Evolutionary conservation across 2,797 vertebrate species (phyloP).

Genomic region (Pseudochromis fuscus): DNA sequence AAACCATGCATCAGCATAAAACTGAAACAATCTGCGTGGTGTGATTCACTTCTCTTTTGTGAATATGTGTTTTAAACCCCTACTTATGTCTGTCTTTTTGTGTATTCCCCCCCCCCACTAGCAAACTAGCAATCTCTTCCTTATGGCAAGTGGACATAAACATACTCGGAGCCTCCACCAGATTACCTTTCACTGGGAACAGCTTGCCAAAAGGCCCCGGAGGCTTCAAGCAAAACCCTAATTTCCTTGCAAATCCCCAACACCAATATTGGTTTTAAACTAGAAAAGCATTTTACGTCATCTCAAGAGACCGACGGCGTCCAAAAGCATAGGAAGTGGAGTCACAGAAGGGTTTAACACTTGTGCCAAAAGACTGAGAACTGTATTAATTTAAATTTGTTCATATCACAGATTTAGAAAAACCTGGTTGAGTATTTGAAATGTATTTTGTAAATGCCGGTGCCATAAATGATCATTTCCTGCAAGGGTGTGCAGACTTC

Average conservation of each 20-base stretch:
- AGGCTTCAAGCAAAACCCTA: constrained; percentile 72
- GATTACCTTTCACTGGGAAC: constrained; percentile 75
- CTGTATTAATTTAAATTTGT: constrained; percentile 24
- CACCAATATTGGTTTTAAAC: constrained; percentile 81
- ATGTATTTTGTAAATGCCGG: not conserved
- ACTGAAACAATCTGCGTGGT: constrained; percentile 28
- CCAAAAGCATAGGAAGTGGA: constrained; percentile 59
- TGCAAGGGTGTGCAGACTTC: not conserved
- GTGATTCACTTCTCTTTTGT: constrained; percentile 23
- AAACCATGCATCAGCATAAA: constrained; percentile 33
- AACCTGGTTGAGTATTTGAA: constrained; percentile 5
- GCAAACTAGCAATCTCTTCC: constrained; percentile 4
- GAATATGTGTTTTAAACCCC: not conserved
- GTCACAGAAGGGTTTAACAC: constrained; percentile 57
- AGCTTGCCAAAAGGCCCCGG: constrained; percentile 51
- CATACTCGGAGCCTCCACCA: constrained; percentile 43
- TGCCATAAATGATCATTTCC: not conserved
- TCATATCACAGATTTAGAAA: constrained; percentile 9
- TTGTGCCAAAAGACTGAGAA: constrained; percentile 37
- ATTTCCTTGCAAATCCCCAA: constrained; percentile 80
- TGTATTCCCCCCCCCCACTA: too few relatives aligned
- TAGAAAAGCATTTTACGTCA: constrained; percentile 74
- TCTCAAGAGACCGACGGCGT: constrained; percentile 48
- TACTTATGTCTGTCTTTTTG: too few relatives aligned
- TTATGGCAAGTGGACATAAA: constrained; percentile 27